These are phyloP conservation scores for Empidonax alnorum DNA, from an alignment of 2,113 vertebrate species.

Conservation along the genomic window DNA sequence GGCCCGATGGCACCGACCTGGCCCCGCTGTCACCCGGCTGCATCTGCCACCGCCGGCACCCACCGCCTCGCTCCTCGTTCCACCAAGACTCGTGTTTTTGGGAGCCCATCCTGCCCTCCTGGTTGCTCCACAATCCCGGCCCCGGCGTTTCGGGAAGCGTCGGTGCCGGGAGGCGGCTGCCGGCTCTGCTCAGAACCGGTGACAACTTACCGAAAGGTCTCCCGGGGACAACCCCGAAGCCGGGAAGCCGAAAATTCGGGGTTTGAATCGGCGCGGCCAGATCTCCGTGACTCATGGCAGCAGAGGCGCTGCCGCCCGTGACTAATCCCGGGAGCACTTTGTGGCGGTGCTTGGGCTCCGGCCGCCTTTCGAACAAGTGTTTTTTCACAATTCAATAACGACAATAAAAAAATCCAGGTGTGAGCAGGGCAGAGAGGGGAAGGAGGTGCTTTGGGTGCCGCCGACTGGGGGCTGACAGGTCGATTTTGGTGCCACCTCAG, in stretches of 20 bases:
- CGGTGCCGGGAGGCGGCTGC: slow-evolving; percentile 42
- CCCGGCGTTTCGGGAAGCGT: neutral
- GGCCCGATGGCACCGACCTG: neutral
- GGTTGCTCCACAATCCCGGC: neutral
- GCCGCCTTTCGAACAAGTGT: neutral
- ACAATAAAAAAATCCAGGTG: neutral
- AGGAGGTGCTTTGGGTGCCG: neutral
- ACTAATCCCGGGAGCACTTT: slow-evolving; percentile 25
- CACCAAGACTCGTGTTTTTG: accelerated
- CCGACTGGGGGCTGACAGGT: accelerated
- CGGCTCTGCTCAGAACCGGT: slow-evolving; percentile 34
- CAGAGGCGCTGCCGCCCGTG: slow-evolving; percentile 20
- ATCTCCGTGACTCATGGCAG: slow-evolving; percentile 61
- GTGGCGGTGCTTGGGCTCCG: neutral
- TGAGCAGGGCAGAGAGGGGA: neutral
- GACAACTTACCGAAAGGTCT: slow-evolving; percentile 61
- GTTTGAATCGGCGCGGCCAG: slow-evolving; percentile 16
- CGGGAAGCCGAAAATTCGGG: neutral
- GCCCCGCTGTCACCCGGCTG: accelerated
- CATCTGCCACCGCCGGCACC: accelerated
- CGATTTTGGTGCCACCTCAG: accelerated
- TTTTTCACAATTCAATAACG: neutral
- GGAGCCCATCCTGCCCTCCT: neutral
- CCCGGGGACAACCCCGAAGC: slow-evolving; percentile 59
- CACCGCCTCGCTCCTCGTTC: neutral